Conservation (phyloP, 2,888 invertebrate genomes). For the Polyommatus icarus region DNA sequence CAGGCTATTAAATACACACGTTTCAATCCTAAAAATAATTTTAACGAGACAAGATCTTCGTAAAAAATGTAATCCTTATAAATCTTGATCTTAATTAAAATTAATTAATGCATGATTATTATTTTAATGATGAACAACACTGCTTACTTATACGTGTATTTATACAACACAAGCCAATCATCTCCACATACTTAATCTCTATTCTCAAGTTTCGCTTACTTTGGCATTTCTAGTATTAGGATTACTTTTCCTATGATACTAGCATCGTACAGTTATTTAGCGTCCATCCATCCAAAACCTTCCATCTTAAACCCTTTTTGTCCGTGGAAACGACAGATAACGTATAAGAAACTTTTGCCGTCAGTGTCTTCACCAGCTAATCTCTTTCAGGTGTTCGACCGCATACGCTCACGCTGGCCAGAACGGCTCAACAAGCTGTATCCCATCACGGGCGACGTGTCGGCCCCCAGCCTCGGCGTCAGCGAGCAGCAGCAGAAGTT, state of each 20-base stretch:
- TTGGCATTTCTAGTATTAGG: not conserved
- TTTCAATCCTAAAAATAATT: not conserved
- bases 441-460: constrained; percentile 88
- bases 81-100: not conserved
- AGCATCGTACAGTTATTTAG: not conserved
- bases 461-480: constrained; percentile 85
- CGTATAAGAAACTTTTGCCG: not conserved
- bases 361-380: not conserved
- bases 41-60: not conserved
- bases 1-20: not conserved
- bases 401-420: constrained; percentile 82
- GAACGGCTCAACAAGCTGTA: constrained; percentile 84
- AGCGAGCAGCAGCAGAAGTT: constrained; percentile 82
- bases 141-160: not conserved
- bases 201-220: too few relatives aligned
- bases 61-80: not conserved
- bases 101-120: not conserved
- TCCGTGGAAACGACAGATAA: not conserved
- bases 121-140: not conserved
- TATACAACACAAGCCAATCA: too few relatives aligned
- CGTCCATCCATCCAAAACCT: not conserved
- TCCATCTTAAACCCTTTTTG: too few relatives aligned
- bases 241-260: not conserved
- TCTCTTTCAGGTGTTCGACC: constrained; percentile 83
- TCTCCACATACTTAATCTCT: not conserved